phyloP scores from a whole-genome alignment of 2,113 vertebrate genomes.

The Morone saxatilis region DNA sequence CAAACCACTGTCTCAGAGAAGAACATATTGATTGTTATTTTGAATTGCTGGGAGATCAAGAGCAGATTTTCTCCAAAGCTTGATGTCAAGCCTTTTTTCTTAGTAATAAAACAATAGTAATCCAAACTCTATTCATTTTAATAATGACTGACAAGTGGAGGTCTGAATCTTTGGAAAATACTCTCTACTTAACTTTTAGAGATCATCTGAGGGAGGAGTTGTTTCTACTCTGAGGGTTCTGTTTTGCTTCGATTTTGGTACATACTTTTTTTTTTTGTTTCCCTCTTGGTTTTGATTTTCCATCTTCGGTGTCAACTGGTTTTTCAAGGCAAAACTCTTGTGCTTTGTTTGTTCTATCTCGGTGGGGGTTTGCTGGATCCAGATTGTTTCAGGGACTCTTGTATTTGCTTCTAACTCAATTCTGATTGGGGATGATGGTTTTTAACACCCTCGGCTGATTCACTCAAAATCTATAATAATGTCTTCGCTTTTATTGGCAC shows the following conservation, averaged over 20 bases:
- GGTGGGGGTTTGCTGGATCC: constrained; percentile 52
- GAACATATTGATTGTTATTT: constrained; percentile 10
- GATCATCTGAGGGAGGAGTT: constrained; percentile 35
- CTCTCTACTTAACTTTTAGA: constrained; percentile 7
- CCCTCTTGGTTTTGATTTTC: constrained; percentile 52
- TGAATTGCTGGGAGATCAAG: constrained; percentile 27
- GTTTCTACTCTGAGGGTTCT: constrained; percentile 46
- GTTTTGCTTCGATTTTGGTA: constrained; percentile 49
- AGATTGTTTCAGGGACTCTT: constrained; percentile 33
- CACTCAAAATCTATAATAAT: background rate
- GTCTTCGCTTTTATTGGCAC: background rate
- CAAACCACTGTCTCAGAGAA: constrained; percentile 38
- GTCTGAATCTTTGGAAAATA: constrained; percentile 35
- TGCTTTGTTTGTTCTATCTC: constrained; percentile 61
- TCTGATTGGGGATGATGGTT: constrained; percentile 35
- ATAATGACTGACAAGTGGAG: constrained; percentile 8
- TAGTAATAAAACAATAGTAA: constrained; percentile 30
- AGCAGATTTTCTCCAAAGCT: constrained; percentile 56
- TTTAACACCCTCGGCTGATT: constrained; percentile 27
- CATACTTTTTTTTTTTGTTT: constrained; percentile 26
- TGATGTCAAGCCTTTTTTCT: constrained; percentile 21
- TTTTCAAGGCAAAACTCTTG: constrained; percentile 46
- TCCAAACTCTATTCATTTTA: constrained; percentile 12
- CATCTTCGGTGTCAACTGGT: constrained; percentile 56
- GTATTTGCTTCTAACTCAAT: constrained; percentile 30